phyloP scores from a whole-genome alignment of 2,888 invertebrate genomes.

The Hesperia comma region DNA sequence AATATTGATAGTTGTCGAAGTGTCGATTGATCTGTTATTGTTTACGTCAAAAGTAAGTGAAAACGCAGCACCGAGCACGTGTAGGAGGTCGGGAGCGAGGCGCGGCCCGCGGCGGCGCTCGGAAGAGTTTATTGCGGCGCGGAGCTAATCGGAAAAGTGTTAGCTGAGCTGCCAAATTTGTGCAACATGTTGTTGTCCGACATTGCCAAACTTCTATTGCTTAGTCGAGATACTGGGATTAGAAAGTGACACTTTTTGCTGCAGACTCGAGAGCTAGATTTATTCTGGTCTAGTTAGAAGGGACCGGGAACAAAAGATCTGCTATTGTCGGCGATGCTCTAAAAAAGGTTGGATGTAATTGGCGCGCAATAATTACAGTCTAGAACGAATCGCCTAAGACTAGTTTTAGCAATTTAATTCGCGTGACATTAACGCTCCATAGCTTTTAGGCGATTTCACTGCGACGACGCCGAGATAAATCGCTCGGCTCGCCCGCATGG shows the following conservation, averaged over 20 bases:
- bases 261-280: slow-evolving; percentile 32
- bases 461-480: slow-evolving; percentile 24
- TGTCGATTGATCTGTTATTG: too few relatives aligned
- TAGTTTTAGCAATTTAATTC: slow-evolving; percentile 37
- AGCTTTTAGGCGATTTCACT: slow-evolving; percentile 34
- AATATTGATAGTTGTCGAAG: neutral
- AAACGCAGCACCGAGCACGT: neutral
- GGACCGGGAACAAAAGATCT: slow-evolving; percentile 36
- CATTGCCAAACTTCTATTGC: slow-evolving; percentile 34
- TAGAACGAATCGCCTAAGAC: slow-evolving; percentile 34
- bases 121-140: slow-evolving; percentile 27
- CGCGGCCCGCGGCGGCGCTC: neutral
- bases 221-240: slow-evolving; percentile 33
- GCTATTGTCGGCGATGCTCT: slow-evolving; percentile 34
- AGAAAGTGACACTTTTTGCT: slow-evolving; percentile 37
- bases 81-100: neutral
- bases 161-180: slow-evolving; percentile 38
- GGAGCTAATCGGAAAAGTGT: slow-evolving; percentile 35
- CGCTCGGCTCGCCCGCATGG: slow-evolving; percentile 13
- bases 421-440: slow-evolving; percentile 38
- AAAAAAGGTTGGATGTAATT: slow-evolving; percentile 35
- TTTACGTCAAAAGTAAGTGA: neutral
- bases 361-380: slow-evolving; percentile 36
- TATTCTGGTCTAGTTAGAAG: slow-evolving; percentile 34
- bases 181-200: slow-evolving; percentile 37